Percentiles rank a stretch among this genome's conserved stretches.
Evolutionary conservation across 1,140 invertebrate genomes (phyloP).

Genomic region (Drosophila chauvacae): DNA sequence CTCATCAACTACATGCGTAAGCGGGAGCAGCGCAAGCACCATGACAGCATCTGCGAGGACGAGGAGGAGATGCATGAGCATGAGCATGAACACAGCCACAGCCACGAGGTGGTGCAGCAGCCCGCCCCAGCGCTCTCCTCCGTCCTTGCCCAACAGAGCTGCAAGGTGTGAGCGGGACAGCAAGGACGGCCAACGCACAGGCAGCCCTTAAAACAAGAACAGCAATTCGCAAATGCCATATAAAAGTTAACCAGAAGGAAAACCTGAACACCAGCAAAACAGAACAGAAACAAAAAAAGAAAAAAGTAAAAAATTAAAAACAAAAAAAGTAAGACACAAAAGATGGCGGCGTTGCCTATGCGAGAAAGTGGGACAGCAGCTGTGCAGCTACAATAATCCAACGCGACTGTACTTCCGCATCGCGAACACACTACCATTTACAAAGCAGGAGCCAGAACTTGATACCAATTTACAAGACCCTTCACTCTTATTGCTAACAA

Average conservation of each 20-base stretch:
- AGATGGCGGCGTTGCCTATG: slow-evolving; percentile 4
- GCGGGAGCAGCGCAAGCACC: slow-evolving; percentile 85
- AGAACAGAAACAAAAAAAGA: slow-evolving; percentile 20
- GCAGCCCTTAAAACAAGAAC: slow-evolving; percentile 36
- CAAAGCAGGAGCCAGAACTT: slow-evolving; percentile 60
- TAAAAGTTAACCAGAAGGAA: slow-evolving; percentile 38
- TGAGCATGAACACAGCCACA: slow-evolving; percentile 38
- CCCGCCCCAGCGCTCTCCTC: slow-evolving; percentile 41
- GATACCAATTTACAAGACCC: slow-evolving; percentile 74
- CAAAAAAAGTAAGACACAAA: slow-evolving; percentile 28
- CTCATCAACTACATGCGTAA: slow-evolving; percentile 86
- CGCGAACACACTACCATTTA: slow-evolving; percentile 77
- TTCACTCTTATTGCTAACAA: slow-evolving; percentile 30
- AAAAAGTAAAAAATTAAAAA: slow-evolving; percentile 10
- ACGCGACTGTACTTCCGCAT: slow-evolving; percentile 69
- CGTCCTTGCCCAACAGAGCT: slow-evolving; percentile 66
- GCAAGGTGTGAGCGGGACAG: slow-evolving; percentile 59
- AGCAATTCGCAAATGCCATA: slow-evolving; percentile 73
- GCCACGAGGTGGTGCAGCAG: slow-evolving; percentile 48
- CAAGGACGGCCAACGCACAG: slow-evolving; percentile 10
- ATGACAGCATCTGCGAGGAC: slow-evolving; percentile 86
- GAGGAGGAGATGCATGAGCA: slow-evolving; percentile 85
- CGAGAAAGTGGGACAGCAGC: slow-evolving; percentile 43
- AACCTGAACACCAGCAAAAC: slow-evolving; percentile 33
- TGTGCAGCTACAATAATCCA: slow-evolving; percentile 51